Evolutionary conservation across 2,888 invertebrate genomes (phyloP).

Genomic region (Drosophila antonietae): DNA sequence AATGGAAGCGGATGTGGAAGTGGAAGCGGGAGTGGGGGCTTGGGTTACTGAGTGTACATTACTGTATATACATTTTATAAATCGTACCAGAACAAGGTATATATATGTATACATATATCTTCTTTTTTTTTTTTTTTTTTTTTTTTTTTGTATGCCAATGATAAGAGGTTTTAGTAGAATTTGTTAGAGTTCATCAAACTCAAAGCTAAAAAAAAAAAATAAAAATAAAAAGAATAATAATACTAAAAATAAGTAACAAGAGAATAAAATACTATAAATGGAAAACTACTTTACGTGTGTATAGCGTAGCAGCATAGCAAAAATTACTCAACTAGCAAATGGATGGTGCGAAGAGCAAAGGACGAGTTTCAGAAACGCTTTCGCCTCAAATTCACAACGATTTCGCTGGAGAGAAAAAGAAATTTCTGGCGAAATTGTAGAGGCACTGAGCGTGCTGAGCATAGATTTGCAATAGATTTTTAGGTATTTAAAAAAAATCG

Average conservation of each 20-base stretch:
- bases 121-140: slow-evolving; percentile 40
- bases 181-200: slow-evolving; percentile 53
- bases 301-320: slow-evolving; percentile 38
- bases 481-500: slow-evolving; percentile 30
- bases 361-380: not conserved
- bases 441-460: not conserved
- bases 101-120: too few relatives aligned
- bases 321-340: slow-evolving; percentile 49
- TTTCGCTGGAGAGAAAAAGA: not conserved
- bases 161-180: slow-evolving; percentile 64
- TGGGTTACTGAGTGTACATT: slow-evolving; percentile 57
- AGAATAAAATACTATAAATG: not conserved
- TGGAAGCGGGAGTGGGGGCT: slow-evolving; percentile 19
- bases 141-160: slow-evolving; percentile 43
- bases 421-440: not conserved
- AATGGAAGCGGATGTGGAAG: slow-evolving; percentile 9
- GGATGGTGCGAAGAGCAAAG: slow-evolving; percentile 11
- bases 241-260: slow-evolving; percentile 8
- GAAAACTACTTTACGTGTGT: slow-evolving; percentile 28
- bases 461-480: slow-evolving; percentile 18
- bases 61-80: slow-evolving; percentile 53
- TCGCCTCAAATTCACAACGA: slow-evolving; percentile 11
- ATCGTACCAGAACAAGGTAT: slow-evolving; percentile 6
- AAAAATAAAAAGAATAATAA: not conserved
- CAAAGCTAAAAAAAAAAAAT: slow-evolving; percentile 18